phyloP scores from a whole-genome alignment of 2,797 vertebrate species.

The Lacerta viridis region DNA sequence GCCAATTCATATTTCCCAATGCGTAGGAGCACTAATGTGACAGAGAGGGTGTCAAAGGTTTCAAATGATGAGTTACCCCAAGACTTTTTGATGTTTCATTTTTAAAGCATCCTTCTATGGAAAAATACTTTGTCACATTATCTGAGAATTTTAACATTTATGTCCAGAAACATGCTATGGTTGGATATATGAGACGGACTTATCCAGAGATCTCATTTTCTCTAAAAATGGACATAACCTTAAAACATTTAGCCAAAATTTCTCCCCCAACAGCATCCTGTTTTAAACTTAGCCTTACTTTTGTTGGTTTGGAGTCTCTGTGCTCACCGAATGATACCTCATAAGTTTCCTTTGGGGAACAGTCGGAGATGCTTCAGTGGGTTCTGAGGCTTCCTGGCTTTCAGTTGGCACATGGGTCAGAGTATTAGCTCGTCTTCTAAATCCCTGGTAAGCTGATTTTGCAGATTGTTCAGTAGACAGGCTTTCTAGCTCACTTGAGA shows the following conservation, averaged over 20 bases:
- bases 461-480: slow-evolving; percentile 72
- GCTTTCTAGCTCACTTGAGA: slow-evolving; percentile 79
- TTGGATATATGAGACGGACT: background rate
- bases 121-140: slow-evolving; percentile 4
- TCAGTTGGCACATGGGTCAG: slow-evolving; percentile 87
- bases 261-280: slow-evolving; percentile 49
- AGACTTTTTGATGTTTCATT: background rate
- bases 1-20: background rate
- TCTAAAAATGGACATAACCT: slow-evolving; percentile 36
- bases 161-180: background rate
- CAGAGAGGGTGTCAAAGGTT: background rate
- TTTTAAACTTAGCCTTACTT: slow-evolving; percentile 86
- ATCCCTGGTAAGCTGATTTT: slow-evolving; percentile 75
- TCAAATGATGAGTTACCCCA: background rate
- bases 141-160: background rate
- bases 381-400: slow-evolving; percentile 76
- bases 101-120: background rate
- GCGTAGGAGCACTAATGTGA: background rate
- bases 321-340: slow-evolving; percentile 98
- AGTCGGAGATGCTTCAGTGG: slow-evolving; percentile 76
- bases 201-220: background rate
- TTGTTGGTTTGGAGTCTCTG: slow-evolving; percentile 91
- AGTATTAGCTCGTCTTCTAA: slow-evolving; percentile 91
- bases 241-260: slow-evolving; percentile 53
- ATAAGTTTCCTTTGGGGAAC: slow-evolving; percentile 90